phyloP scores from a whole-genome alignment of 2,113 vertebrate species.

The Sclerurus mexicanus region DNA sequence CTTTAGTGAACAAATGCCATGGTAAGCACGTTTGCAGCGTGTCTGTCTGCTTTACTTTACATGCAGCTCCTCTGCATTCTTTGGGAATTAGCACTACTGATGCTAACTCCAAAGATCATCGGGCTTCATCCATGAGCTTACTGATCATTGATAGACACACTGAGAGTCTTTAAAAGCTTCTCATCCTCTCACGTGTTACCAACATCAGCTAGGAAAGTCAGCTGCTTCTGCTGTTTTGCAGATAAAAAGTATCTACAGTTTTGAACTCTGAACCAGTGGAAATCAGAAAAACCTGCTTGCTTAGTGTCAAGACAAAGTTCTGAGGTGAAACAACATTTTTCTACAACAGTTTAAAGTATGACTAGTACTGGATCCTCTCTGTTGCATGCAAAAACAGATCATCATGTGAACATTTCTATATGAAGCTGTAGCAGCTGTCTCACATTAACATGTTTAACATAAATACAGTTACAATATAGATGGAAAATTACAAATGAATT shows the following conservation, averaged over 20 bases:
- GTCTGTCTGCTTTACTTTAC: not conserved
- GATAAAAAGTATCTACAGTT: not conserved
- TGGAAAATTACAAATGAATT: not conserved
- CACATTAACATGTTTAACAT: constrained; percentile 23
- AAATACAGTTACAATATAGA: not conserved
- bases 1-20: not conserved
- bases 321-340: not conserved
- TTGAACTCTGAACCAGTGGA: not conserved
- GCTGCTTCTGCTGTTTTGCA: not conserved
- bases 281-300: not conserved
- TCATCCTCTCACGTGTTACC: not conserved
- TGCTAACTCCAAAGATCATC: not conserved
- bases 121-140: not conserved
- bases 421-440: constrained; percentile 14
- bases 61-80: not conserved
- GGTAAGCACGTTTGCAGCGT: not conserved
- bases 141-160: not conserved
- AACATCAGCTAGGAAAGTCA: not conserved
- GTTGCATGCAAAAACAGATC: not conserved
- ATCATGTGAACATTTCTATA: not conserved
- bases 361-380: not conserved
- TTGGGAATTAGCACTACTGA: not conserved
- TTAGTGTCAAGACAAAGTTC: not conserved
- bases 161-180: not conserved
- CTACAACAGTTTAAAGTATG: not conserved